Percentiles rank a stretch among this genome's conserved stretches.
phyloP scores from a whole-genome alignment of 2,888 invertebrate genomes.

The Parnassius orleans region DNA sequence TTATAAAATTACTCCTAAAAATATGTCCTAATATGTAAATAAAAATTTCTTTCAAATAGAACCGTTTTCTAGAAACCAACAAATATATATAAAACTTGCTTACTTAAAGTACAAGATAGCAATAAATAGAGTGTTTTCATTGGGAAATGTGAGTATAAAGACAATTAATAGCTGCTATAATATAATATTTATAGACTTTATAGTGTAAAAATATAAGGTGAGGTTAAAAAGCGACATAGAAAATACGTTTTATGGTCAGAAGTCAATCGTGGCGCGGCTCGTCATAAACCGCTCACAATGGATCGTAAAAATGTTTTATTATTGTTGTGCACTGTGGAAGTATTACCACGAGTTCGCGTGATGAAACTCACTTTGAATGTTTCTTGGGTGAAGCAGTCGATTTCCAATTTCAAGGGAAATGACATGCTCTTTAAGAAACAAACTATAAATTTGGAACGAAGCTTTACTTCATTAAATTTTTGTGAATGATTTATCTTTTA shows the following conservation, averaged over 20 bases:
- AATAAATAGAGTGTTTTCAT: no score
- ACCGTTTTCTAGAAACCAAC: no score
- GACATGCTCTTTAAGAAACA: no score
- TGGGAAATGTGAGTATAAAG: no score
- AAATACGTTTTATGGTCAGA: conserved; percentile 68
- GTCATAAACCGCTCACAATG: conserved; percentile 68
- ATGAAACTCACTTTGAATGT: conserved; percentile 19
- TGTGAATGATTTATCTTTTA: no score
- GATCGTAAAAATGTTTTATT: conserved; percentile 68
- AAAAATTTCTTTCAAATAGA: no score
- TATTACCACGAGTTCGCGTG: conserved; percentile 35
- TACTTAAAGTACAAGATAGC: no score
- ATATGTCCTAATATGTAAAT: no score
- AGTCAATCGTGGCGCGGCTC: conserved; percentile 61
- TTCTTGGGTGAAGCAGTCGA: conserved; percentile 12
- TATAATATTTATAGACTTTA: conserved; percentile 11
- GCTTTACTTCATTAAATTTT: no score
- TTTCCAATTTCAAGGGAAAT: conserved; percentile 1
- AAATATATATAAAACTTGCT: no score
- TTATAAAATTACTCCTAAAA: no score
- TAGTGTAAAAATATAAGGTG: conserved; percentile 38
- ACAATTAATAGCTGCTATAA: conserved; percentile 3
- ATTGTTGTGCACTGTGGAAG: conserved; percentile 41
- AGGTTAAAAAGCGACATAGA: conserved; percentile 56
- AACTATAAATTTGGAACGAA: no score